Evolutionary conservation across 2,888 invertebrate species (phyloP).

Genomic region (Heliconius hortense): DNA sequence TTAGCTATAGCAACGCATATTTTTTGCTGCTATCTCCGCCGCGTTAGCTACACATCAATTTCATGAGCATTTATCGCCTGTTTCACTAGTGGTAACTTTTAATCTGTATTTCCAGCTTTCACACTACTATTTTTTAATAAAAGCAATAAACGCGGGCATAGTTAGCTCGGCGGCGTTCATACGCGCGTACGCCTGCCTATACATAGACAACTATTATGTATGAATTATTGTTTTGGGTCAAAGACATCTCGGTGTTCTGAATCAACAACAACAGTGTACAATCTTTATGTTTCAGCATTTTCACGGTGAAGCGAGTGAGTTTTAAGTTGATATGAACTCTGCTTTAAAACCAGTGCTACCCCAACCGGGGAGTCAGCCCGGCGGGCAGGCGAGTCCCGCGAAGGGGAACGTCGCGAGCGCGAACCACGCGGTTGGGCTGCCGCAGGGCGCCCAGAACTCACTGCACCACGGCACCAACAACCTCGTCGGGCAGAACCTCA

Average conservation of each 20-base stretch:
- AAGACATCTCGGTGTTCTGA: conserved; percentile 70
- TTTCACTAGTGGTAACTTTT: conserved; percentile 68
- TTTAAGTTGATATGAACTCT: conserved; percentile 81
- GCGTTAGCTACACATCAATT: conserved; percentile 61
- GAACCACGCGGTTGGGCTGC: conserved; percentile 69
- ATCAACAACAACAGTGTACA: conserved; percentile 61
- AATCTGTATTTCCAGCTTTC: conserved; percentile 52
- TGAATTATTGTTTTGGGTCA: conserved; percentile 79
- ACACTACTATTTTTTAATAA: conserved; percentile 39
- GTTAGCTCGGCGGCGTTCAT: conserved; percentile 66
- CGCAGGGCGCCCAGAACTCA: conserved; percentile 71
- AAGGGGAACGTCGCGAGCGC: conserved; percentile 73
- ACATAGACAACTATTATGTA: conserved; percentile 63
- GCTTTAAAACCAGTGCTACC: conserved; percentile 83
- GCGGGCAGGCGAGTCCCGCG: conserved; percentile 71
- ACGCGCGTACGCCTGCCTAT: conserved; percentile 67
- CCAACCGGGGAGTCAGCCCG: conserved; percentile 75
- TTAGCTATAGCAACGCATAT: conserved; percentile 77
- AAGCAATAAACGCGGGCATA: conserved; percentile 57
- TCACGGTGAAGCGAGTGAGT: conserved; percentile 51
- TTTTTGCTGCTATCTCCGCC: conserved; percentile 74
- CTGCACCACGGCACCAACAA: conserved; percentile 63
- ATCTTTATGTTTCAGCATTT: conserved; percentile 71
- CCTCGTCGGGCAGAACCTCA: conserved; percentile 70
- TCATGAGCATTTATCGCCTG: conserved; percentile 65